A percentile compares a stretch with the other conserved stretches of the same genome.
Conservation (phyloP, 1,140 invertebrate species). For the Orchestia grillus region DNA sequence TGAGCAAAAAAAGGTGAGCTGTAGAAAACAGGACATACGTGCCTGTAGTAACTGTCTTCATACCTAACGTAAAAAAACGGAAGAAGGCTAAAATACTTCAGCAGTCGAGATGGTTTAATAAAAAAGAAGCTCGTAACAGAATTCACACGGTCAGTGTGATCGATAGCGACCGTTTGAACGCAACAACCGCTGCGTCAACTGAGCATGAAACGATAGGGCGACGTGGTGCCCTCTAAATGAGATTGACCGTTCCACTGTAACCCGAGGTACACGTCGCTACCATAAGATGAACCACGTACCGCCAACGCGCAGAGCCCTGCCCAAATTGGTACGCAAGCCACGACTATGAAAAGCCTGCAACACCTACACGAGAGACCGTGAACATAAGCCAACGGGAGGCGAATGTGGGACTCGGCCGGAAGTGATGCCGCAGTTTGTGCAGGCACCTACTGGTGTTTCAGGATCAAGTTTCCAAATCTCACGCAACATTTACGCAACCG, state of each 20-base stretch:
- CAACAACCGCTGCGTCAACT: too few species aligned
- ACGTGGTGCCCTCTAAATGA: too few species aligned
- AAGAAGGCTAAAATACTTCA: too few species aligned
- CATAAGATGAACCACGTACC: neutral
- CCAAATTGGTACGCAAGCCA: neutral
- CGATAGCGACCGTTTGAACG: too few species aligned
- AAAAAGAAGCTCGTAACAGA: too few species aligned
- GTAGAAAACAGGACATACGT: neutral
- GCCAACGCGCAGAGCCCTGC: neutral
- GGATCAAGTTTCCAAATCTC: too few species aligned
- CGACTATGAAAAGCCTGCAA: neutral
- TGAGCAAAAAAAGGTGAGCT: neutral
- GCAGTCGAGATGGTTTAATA: too few species aligned
- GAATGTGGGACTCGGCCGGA: too few species aligned
- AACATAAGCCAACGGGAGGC: neutral
- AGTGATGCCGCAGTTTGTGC: neutral
- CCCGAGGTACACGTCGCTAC: neutral
- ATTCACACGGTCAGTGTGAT: too few species aligned
- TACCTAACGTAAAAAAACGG: too few species aligned
- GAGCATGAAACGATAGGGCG: too few species aligned
- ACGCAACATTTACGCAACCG: neutral
- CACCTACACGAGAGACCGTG: neutral
- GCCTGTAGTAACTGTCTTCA: too few species aligned
- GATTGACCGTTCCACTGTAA: neutral
- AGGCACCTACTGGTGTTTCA: neutral